These are phyloP conservation scores for Vidua macroura DNA, from an alignment of 2,113 vertebrate species.

Conservation along the genomic window DNA sequence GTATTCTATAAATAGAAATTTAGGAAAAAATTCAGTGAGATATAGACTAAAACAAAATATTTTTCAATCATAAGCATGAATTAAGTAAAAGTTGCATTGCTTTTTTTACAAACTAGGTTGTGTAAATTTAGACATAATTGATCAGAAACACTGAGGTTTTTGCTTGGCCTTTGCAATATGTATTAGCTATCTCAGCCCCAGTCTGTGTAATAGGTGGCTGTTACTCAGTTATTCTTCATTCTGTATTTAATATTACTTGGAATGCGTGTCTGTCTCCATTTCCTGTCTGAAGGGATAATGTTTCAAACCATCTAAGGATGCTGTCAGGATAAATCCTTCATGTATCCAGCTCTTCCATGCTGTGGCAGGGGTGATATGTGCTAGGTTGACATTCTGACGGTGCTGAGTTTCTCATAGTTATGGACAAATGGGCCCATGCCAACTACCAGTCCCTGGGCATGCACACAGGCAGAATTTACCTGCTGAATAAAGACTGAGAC, in stretches of 20 bases:
- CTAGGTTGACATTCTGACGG: not conserved
- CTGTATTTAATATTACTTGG: not conserved
- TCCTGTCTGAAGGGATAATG: not conserved
- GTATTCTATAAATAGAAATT: not conserved
- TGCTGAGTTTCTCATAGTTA: not conserved
- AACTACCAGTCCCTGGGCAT: not conserved
- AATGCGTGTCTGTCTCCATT: not conserved
- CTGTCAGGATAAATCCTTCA: not conserved
- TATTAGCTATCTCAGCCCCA: not conserved
- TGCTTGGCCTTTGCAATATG: not conserved
- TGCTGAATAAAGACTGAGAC: not conserved
- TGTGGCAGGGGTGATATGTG: not conserved
- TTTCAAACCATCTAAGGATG: not conserved
- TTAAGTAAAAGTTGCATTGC: not conserved
- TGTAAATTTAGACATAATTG: not conserved
- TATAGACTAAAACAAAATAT: not conserved
- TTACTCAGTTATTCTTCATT: not conserved
- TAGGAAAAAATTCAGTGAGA: not conserved
- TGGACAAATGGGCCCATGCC: accelerated
- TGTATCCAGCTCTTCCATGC: not conserved
- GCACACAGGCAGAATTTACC: not conserved
- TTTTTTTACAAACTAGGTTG: not conserved
- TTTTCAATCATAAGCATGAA: not conserved
- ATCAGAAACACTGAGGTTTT: not conserved
- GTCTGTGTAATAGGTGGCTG: not conserved